Evolutionary conservation across 2,888 invertebrate genomes (phyloP), one percentile per base, ranked within the genome.

Genomic region (Leptogaster cylindrica): DNA sequence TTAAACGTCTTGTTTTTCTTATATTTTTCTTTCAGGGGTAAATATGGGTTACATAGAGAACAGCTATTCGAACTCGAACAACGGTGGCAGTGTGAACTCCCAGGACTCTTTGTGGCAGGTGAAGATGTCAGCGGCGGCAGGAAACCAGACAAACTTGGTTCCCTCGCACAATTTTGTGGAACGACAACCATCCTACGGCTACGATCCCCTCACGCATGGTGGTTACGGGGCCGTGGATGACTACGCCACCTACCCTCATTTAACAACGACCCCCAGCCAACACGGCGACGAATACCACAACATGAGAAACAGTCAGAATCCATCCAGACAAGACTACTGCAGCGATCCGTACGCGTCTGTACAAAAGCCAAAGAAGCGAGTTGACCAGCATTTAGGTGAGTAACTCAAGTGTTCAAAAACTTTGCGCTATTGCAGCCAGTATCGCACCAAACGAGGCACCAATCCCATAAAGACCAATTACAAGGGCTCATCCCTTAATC

Each of bases 61-160:
- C 82, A 93, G 92, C 80, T 94, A 94, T 82, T 92, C 93, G 68
- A 94, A 94, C 80, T 94, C 93, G 69, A 94, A 94, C 83, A 93
- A 94, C 80, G 94, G 94, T n/a, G 95, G 95, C 73, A 94, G 94
- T 75, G 94, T 95, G 67, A 94, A 95, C 83, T 95, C 94, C 3
- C 95, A 95, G 81, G 94, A 95, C 80, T 95, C 95, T 36, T 82
- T 95, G 76, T 94, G 95, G 95, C 94, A 94, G 82, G 90, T 94
- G 87, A 95, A 95, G 82, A 91, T 91, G 87, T 91, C 90, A 1
- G 91, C 90, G n/a, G 85, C 86, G 7, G 84, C 86, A 8, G 89
- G 88, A 75, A 87, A 87, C 73, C 88, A 87, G 63, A 88, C 87
- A 64, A 88, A 87, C 76, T 82, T 84, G 70, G 77, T 85, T 70